Conservation (phyloP, 2,888 invertebrate genomes). For the Apamea sordens region DNA sequence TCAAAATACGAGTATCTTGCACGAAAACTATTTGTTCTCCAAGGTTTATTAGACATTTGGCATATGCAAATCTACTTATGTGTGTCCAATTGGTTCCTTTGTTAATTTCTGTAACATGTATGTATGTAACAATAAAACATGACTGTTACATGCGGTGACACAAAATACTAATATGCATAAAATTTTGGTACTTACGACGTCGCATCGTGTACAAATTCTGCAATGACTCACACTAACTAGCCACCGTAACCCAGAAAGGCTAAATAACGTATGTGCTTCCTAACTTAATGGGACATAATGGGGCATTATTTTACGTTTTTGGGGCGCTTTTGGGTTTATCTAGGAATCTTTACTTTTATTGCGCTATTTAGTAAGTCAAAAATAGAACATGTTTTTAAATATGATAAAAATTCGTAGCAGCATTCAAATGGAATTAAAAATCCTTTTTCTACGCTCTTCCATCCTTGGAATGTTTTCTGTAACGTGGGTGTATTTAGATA, state of each 20-base stretch:
- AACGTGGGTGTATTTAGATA: neutral
- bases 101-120: neutral
- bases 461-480: neutral
- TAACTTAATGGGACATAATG: neutral
- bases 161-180: slow-evolving; percentile 8
- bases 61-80: neutral
- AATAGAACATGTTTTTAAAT: neutral
- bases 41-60: neutral
- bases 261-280: neutral
- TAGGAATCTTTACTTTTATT: slow-evolving; percentile 7
- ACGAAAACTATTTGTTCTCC: no score
- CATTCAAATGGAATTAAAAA: neutral
- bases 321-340: neutral
- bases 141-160: neutral
- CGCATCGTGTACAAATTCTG: slow-evolving; percentile 10
- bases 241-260: slow-evolving; percentile 3
- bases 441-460: neutral
- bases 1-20: neutral
- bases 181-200: slow-evolving; percentile 4
- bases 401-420: neutral
- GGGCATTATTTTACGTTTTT: slow-evolving; percentile 25
- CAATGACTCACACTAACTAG: slow-evolving; percentile 29
- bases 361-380: neutral
- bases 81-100: neutral
- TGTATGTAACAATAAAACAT: neutral